Conservation (phyloP, 2,113 vertebrate genomes). For the Cebus imitator region DNA sequence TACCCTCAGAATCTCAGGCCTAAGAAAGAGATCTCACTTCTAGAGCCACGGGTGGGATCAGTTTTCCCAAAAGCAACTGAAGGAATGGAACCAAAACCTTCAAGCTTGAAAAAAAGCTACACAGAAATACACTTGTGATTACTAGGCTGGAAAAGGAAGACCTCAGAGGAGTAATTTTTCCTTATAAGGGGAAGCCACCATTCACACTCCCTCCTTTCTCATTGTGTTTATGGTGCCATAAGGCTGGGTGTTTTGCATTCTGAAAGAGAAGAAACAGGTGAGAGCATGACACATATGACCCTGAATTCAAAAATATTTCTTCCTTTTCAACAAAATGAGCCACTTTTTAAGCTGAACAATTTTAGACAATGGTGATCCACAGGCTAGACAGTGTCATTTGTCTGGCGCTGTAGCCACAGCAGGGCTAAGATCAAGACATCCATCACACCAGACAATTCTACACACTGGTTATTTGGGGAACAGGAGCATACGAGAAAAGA, state of each 20-base stretch:
- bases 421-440: background rate
- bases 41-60: background rate
- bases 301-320: slow-evolving; percentile 30
- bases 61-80: background rate
- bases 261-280: background rate
- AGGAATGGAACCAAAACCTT: background rate
- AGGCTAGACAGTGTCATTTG: background rate
- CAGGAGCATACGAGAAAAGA: background rate
- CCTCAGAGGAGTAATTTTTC: background rate
- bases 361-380: background rate
- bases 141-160: background rate
- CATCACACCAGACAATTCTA: background rate
- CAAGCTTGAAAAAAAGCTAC: background rate
- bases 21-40: background rate
- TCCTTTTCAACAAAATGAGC: slow-evolving; percentile 23
- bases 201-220: background rate
- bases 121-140: background rate
- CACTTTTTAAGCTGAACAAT: slow-evolving; percentile 1
- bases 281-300: background rate
- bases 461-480: background rate
- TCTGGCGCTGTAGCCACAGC: background rate
- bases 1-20: background rate
- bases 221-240: background rate
- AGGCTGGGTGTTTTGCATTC: background rate
- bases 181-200: background rate